Evolutionary conservation across 1,140 invertebrate species (phyloP), one percentile per base, ranked within the genome.

Genomic region (Drosophila eugracilis): DNA sequence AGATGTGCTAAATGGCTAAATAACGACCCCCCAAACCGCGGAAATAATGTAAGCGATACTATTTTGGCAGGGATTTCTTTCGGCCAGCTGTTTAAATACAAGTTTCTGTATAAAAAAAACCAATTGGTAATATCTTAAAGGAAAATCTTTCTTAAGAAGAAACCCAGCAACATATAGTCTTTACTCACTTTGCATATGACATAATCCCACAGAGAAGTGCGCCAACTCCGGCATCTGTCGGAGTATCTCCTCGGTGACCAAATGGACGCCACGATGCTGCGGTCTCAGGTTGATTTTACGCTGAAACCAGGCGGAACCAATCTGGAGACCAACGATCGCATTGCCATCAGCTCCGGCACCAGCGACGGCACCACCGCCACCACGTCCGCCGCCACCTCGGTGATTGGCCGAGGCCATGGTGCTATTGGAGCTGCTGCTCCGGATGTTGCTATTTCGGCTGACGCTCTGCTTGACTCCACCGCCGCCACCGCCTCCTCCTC

Each of bases 221-320:
- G 95, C 94, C 90, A 99, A 93, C 92, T 99, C 97, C 21, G 97
- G 97, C 92, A 98, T 95, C 93, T 97, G 96, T 92, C 96, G 95
- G 30, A 98, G 93, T 81, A 99, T 97, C 94, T 98, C 97, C 92
- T 98, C 97, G 50, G 97, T 98, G 76, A 99, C 97, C 79, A 98
- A 94, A 93, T 98, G 98, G 83, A 98, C 97, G 80, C 97, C 97
- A 92, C 97, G 94, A 92, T 97, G 97, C 92, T 98, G 97, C 77
- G 97, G 97, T 92, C 97, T 95, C 90, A 99, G 94, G 93, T 98
- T 98, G 91, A 99, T 96, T 94, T 98, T 98, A 92, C 96, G 96
- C 93, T 99, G 97, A 94, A 98, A 97, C 97, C 97, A 99, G 92
- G 97, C 97, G 92, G 96, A 97, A 92, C 96, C 96, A 91, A 97